Percentiles rank a stretch among this genome's conserved stretches.
phyloP scores from a whole-genome alignment of 2,888 invertebrate species.

The Perithous albicinctus region DNA sequence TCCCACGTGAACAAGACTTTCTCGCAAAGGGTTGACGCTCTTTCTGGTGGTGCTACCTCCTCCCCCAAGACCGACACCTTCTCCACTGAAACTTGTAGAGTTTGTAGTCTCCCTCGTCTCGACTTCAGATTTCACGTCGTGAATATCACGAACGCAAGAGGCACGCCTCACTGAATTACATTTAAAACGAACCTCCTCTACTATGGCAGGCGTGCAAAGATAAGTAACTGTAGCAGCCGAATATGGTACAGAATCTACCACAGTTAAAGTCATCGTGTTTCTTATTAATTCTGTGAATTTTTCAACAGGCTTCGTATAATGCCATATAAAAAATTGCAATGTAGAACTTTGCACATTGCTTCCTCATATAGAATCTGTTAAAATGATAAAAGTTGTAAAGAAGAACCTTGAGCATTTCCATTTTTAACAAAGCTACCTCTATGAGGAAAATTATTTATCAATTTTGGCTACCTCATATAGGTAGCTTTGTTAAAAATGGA shows the following conservation, averaged over 20 bases:
- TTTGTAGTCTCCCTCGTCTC: slow-evolving; percentile 2
- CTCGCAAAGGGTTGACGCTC: slow-evolving; percentile 18
- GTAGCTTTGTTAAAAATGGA: no score
- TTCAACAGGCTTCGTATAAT: background rate
- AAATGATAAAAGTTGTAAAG: no score
- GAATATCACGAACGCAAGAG: slow-evolving; percentile 14
- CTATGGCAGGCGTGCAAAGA: slow-evolving; percentile 13
- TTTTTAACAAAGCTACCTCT: no score
- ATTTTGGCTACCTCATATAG: no score
- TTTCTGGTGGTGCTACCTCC: background rate
- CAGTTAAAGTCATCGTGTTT: background rate
- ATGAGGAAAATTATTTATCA: no score
- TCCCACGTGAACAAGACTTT: slow-evolving; percentile 13
- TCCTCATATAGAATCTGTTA: no score
- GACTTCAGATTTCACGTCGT: slow-evolving; percentile 27
- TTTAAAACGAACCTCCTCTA: slow-evolving; percentile 24
- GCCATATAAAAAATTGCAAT: no score
- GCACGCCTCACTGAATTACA: slow-evolving; percentile 43
- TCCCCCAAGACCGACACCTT: slow-evolving; percentile 14
- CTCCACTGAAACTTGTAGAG: slow-evolving; percentile 16
- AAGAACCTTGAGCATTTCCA: no score
- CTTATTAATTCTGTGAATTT: background rate
- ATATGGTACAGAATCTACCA: slow-evolving; percentile 12
- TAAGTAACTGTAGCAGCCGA: slow-evolving; percentile 60
- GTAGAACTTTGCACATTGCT: no score